Evolutionary conservation across 2,888 invertebrate species (phyloP).

Genomic region (Lymantria dispar): DNA sequence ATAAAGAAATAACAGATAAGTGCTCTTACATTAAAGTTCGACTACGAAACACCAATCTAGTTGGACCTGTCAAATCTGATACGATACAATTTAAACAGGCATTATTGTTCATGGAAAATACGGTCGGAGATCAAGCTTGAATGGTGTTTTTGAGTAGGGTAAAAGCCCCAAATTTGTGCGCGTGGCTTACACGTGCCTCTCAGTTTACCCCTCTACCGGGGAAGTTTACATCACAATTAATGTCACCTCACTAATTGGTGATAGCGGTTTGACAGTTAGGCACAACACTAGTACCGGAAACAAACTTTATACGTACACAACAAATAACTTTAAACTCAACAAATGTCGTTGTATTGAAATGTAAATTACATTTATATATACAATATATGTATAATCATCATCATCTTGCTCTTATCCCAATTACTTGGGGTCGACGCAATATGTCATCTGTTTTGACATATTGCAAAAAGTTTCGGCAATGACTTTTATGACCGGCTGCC

Average conservation of each 20-base stretch:
- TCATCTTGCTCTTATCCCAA: too few species aligned
- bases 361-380: too few species aligned
- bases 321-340: too few species aligned
- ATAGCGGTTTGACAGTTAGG: conserved; percentile 50
- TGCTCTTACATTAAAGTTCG: conserved; percentile 42
- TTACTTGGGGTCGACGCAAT: too few species aligned
- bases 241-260: conserved; percentile 67
- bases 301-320: conserved; percentile 17
- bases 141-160: conserved; percentile 36
- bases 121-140: conserved; percentile 9
- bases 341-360: too few species aligned
- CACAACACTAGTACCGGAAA: conserved; percentile 29
- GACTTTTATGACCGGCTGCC: too few species aligned
- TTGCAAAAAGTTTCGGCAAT: too few species aligned
- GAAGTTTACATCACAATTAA: conserved; percentile 66
- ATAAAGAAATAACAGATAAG: conserved; percentile 56
- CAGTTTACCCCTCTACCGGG: conserved; percentile 37
- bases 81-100: background rate
- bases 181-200: conserved; percentile 60
- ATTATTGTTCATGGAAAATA: background rate
- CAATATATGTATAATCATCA: too few species aligned
- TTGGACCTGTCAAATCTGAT: background rate
- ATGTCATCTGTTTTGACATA: too few species aligned
- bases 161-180: conserved; percentile 49
- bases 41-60: conserved; percentile 21